A percentile compares a stretch with the other conserved stretches of the same genome.
Evolutionary conservation across 2,113 vertebrate species (phyloP).

Genomic region (Sinocyclocheilus maitianheensis): DNA sequence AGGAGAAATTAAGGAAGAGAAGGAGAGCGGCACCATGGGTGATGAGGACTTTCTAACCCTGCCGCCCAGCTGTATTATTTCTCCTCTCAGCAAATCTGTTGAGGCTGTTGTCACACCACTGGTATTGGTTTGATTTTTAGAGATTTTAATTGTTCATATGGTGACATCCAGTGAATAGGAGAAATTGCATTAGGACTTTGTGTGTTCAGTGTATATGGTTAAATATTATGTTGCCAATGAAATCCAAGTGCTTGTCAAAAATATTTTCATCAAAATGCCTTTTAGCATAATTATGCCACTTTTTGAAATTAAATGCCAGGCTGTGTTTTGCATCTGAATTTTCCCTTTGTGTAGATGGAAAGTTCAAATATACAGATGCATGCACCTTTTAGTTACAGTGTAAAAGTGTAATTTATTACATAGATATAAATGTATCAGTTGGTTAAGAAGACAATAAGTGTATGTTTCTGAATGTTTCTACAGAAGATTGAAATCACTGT

Average conservation of each 20-base stretch:
- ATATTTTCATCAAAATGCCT: not conserved
- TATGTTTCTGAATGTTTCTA: not conserved
- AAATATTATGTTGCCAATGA: not conserved
- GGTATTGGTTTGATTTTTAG: constrained; percentile 61
- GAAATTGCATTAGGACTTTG: too few species aligned
- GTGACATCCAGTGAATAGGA: not conserved
- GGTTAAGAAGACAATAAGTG: not conserved
- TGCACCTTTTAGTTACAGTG: not conserved
- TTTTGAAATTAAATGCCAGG: not conserved
- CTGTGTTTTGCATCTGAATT: not conserved
- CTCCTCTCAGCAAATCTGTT: constrained; percentile 78
- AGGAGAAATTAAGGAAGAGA: constrained; percentile 22
- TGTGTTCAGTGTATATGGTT: too few species aligned
- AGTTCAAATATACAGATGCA: not conserved
- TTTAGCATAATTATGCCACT: not conserved
- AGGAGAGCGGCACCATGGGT: not conserved
- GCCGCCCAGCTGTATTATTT: constrained; percentile 72
- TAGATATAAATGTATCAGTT: not conserved
- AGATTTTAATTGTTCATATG: not conserved
- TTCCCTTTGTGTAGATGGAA: not conserved
- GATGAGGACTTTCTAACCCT: constrained; percentile 69
- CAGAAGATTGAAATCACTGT: constrained; percentile 64
- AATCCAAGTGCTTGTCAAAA: not conserved
- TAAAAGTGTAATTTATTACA: not conserved
- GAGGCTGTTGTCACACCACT: constrained; percentile 77